These are phyloP conservation scores for Neocrepidodera transversa DNA, from an alignment of 2,888 invertebrate genomes.

Conservation along the genomic window DNA sequence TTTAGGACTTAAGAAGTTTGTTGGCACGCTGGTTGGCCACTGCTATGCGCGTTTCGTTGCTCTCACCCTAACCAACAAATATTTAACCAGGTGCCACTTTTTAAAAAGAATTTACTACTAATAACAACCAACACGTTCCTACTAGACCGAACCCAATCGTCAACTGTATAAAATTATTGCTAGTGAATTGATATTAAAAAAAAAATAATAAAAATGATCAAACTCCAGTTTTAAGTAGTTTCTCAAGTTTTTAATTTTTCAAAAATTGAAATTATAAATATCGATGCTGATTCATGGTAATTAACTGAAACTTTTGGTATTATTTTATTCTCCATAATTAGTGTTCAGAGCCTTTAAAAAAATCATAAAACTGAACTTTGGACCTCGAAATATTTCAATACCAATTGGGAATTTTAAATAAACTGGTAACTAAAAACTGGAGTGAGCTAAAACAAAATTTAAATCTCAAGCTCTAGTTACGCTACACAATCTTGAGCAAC, in stretches of 20 bases:
- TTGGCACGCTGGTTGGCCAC: conserved; percentile 97
- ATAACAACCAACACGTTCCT: conserved; percentile 19
- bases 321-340: too few species aligned
- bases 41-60: conserved; percentile 95
- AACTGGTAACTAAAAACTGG: not conserved
- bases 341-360: too few species aligned
- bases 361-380: too few species aligned
- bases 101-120: conserved; percentile 5
- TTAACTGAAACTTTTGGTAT: too few species aligned
- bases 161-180: not conserved
- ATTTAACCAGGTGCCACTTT: conserved; percentile 54
- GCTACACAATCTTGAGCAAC: not conserved
- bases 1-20: conserved; percentile 86
- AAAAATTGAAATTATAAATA: too few species aligned
- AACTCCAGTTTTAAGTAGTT: not conserved
- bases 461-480: not conserved
- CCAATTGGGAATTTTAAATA: too few species aligned
- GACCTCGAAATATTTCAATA: too few species aligned
- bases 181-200: too few species aligned
- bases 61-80: conserved; percentile 74
- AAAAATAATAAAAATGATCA: too few species aligned
- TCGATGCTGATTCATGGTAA: too few species aligned
- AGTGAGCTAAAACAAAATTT: not conserved
- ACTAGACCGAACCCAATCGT: not conserved
- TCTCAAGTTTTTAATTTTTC: too few species aligned